These are phyloP conservation scores for Mastomys coucha DNA, from an alignment of 2,113 vertebrate species.

Conservation along the genomic window DNA sequence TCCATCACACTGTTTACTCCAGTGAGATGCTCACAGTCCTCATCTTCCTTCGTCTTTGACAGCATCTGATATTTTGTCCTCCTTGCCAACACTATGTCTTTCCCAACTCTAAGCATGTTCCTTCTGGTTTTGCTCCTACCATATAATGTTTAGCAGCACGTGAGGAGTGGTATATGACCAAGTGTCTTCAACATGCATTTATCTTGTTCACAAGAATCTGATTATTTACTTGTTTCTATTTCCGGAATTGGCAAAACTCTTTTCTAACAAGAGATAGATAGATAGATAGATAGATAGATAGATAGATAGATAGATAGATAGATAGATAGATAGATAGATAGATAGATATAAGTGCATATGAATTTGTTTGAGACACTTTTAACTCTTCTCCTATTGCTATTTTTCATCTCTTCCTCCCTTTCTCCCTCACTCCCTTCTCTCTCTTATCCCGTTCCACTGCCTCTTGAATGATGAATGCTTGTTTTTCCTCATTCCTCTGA, in stretches of 20 bases:
- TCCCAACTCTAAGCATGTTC: background rate
- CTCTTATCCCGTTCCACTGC: too few species aligned
- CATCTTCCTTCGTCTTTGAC: background rate
- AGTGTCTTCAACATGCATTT: background rate
- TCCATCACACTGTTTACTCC: background rate
- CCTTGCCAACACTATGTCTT: background rate
- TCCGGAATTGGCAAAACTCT: background rate
- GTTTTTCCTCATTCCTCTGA: too few species aligned
- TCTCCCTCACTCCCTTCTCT: too few species aligned
- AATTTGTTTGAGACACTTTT: background rate
- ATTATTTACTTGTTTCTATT: background rate
- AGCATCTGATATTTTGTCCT: background rate
- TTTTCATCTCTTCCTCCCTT: too few species aligned
- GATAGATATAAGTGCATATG: background rate
- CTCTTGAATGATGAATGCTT: too few species aligned
- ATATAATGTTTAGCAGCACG: background rate
- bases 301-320: background rate
- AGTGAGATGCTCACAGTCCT: background rate
- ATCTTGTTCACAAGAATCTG: background rate
- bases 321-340: background rate
- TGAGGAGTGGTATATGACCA: fast-evolving
- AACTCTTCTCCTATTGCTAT: background rate
- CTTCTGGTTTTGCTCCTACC: background rate
- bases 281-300: background rate
- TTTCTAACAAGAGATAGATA: background rate